Percentiles rank a stretch among this genome's conserved stretches.
phyloP scores from a whole-genome alignment of 1,140 invertebrate species.

The Tetramorium alpestre region DNA sequence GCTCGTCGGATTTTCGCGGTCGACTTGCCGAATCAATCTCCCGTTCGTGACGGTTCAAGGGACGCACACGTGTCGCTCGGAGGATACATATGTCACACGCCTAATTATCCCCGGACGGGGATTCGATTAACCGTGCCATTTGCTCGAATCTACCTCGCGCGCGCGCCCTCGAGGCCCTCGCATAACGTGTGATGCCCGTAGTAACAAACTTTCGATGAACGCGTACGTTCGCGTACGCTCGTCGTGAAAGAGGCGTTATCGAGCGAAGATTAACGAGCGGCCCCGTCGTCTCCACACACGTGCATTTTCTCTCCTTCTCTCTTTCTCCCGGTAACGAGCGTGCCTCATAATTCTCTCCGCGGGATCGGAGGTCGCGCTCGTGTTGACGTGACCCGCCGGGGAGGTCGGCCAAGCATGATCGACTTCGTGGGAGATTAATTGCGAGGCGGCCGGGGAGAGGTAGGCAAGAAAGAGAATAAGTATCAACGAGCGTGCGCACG shows the following conservation, averaged over 20 bases:
- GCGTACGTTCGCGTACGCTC: slow-evolving; percentile 21
- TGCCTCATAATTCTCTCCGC: slow-evolving; percentile 53
- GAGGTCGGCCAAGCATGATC: slow-evolving; percentile 60
- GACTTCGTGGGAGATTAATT: slow-evolving; percentile 61
- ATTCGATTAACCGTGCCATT: slow-evolving; percentile 32
- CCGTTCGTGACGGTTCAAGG: background rate
- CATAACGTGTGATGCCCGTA: background rate
- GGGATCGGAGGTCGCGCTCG: slow-evolving; percentile 59
- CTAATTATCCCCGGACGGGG: slow-evolving; percentile 6
- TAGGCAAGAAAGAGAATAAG: slow-evolving; percentile 38
- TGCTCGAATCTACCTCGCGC: background rate
- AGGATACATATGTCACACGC: background rate
- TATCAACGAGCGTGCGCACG: slow-evolving; percentile 24
- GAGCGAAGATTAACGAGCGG: slow-evolving; percentile 55
- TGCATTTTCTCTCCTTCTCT: slow-evolving; percentile 24
- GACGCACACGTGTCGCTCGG: background rate
- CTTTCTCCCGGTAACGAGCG: slow-evolving; percentile 48
- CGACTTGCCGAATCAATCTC: slow-evolving; percentile 25
- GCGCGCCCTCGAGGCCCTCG: background rate
- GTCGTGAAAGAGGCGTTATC: slow-evolving; percentile 50
- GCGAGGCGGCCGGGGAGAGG: slow-evolving; percentile 28
- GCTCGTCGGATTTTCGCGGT: background rate
- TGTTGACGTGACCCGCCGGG: slow-evolving; percentile 64
- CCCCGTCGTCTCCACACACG: slow-evolving; percentile 39
- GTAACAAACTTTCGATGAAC: slow-evolving; percentile 38